Percentiles rank a stretch among this genome's conserved stretches.
These are phyloP conservation scores for Corynorhinus townsendii DNA, from an alignment of 2,113 vertebrate species.

Conservation along the genomic window DNA sequence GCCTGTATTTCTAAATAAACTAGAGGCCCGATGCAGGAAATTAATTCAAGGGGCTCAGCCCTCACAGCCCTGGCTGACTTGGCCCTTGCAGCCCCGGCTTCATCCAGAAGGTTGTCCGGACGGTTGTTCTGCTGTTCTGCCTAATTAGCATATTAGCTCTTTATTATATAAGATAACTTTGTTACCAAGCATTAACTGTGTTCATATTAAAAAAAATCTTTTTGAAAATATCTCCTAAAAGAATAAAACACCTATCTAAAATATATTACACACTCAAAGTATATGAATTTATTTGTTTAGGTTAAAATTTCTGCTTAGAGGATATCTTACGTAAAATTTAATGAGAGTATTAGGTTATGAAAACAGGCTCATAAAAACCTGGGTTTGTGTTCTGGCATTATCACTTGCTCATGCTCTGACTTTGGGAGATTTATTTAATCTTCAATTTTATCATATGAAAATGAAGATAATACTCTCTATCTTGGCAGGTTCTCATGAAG, in stretches of 20 bases:
- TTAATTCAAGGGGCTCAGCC: too few species aligned
- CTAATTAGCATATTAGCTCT: too few species aligned
- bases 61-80: too few species aligned
- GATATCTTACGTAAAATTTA: constrained; percentile 11
- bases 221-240: constrained; percentile 5
- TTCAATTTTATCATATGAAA: neutral
- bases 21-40: too few species aligned
- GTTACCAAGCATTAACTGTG: constrained; percentile 10
- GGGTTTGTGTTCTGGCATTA: neutral
- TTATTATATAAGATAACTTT: neutral
- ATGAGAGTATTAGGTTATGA: neutral
- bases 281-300: neutral
- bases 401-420: neutral
- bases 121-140: too few species aligned
- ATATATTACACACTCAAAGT: neutral
- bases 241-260: constrained; percentile 24
- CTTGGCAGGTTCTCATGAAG: neutral
- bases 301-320: neutral
- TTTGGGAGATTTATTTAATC: constrained; percentile 1
- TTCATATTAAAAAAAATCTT: neutral
- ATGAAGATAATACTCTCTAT: neutral
- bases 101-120: too few species aligned
- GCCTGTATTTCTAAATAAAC: constrained; percentile 33
- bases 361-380: neutral
- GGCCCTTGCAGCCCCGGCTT: too few species aligned